phyloP scores from a whole-genome alignment of 2,113 vertebrate species.

The Danionella cerebrum region DNA sequence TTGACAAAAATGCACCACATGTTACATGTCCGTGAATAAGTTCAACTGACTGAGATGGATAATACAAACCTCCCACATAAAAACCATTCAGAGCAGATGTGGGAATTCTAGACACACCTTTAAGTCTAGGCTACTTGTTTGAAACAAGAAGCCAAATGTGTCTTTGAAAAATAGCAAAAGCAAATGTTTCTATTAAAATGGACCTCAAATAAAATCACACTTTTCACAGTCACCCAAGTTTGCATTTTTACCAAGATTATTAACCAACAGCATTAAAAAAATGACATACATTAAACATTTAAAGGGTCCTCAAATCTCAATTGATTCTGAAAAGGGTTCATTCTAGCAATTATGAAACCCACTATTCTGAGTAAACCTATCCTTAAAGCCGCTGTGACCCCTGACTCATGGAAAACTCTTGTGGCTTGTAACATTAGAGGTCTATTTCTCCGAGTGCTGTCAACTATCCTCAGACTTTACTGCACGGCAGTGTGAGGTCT shows the following conservation, averaged over 20 bases:
- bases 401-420: slow-evolving; percentile 26
- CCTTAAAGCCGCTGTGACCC: slow-evolving; percentile 2
- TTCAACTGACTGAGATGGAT: background rate
- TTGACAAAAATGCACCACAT: background rate
- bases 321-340: slow-evolving; percentile 15
- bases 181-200: background rate
- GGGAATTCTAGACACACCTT: background rate
- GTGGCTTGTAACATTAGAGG: slow-evolving; percentile 13
- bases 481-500: slow-evolving; percentile 4
- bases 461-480: background rate
- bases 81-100: slow-evolving; percentile 8
- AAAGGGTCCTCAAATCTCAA: slow-evolving; percentile 16
- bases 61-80: background rate
- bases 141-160: background rate
- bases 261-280: too few relatives aligned
- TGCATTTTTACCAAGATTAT: too few relatives aligned
- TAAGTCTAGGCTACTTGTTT: background rate
- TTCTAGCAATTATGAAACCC: background rate
- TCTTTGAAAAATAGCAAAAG: background rate
- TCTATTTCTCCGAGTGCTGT: slow-evolving; percentile 8
- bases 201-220: too few relatives aligned
- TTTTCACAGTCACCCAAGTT: too few relatives aligned
- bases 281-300: slow-evolving; percentile 12
- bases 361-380: background rate
- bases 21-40: background rate